Percentiles rank a stretch among this genome's conserved stretches.
phyloP scores from a whole-genome alignment of 2,888 invertebrate genomes.

The Amphipoea lucens region DNA sequence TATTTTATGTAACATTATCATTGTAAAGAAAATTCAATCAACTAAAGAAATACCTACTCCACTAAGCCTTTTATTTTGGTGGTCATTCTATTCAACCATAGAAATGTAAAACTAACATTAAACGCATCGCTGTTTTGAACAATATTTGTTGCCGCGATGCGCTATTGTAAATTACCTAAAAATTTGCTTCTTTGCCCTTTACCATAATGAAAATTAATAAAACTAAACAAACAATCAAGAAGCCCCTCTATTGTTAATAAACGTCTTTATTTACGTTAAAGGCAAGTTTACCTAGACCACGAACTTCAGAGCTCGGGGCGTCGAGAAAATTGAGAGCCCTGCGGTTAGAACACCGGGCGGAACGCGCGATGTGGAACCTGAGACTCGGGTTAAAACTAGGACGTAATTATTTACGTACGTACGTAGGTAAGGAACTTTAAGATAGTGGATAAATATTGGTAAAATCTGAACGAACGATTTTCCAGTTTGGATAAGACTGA shows the following conservation, averaged over 20 bases:
- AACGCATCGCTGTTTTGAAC: too few species aligned
- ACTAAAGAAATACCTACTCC: too few species aligned
- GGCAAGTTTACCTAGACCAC: neutral
- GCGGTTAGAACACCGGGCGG: neutral
- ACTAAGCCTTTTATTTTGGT: too few species aligned
- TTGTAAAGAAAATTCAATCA: too few species aligned
- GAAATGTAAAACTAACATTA: too few species aligned
- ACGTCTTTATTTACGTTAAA: conserved; percentile 13
- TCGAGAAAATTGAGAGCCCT: conserved; percentile 17
- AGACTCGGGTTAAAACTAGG: neutral
- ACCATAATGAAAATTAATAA: neutral
- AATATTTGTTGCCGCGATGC: too few species aligned
- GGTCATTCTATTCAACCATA: too few species aligned
- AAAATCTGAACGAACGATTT: neutral
- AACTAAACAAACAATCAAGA: neutral
- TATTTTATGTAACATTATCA: too few species aligned
- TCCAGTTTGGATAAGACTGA: neutral
- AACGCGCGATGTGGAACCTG: neutral
- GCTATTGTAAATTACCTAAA: too few species aligned
- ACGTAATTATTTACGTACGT: neutral
- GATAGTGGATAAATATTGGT: neutral
- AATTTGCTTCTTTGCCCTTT: too few species aligned
- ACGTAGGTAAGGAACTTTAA: neutral
- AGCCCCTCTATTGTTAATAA: neutral
- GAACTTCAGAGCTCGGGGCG: neutral